These are phyloP conservation scores for Folsomia manolachei DNA, from an alignment of 2,888 invertebrate genomes.

Conservation along the genomic window DNA sequence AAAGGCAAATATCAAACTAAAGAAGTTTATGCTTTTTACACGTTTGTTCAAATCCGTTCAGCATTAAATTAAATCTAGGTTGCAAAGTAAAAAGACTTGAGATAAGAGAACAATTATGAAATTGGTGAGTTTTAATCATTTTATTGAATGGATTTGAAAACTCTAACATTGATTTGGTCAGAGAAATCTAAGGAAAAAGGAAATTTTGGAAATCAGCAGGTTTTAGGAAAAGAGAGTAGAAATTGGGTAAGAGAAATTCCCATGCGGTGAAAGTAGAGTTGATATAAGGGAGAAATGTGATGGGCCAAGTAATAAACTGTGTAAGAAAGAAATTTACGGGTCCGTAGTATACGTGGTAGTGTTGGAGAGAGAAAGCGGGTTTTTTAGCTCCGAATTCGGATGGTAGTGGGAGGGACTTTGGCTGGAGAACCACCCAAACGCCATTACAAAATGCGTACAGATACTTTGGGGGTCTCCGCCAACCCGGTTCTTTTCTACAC, in stretches of 20 bases:
- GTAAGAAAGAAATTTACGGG: not conserved
- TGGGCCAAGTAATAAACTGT: conserved; percentile 1
- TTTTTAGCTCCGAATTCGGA: conserved; percentile 45
- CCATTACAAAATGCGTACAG: too few relatives aligned
- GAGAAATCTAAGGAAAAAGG: too few relatives aligned
- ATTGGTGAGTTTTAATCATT: too few relatives aligned
- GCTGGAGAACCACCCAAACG: conserved; percentile 48
- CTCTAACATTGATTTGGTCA: too few relatives aligned
- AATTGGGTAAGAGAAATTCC: not conserved
- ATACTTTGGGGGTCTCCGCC: conserved; percentile 40
- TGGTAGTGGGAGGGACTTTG: conserved; percentile 37
- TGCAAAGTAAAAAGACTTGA: too few relatives aligned
- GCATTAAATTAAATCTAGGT: too few relatives aligned
- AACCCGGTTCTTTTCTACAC: conserved; percentile 27
- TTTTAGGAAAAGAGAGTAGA: not conserved
- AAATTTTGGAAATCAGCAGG: not conserved
- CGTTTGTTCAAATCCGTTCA: not conserved
- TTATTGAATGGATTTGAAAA: too few relatives aligned
- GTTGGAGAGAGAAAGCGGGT: conserved; percentile 44
- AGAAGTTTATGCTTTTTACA: not conserved
- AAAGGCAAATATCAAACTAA: not conserved
- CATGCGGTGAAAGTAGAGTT: conserved; percentile 4
- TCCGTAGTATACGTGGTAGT: not conserved
- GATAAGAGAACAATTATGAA: too few relatives aligned
- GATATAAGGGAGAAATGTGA: not conserved